These are phyloP conservation scores for Phortica magna DNA, from an alignment of 2,888 invertebrate genomes.

Conservation along the genomic window DNA sequence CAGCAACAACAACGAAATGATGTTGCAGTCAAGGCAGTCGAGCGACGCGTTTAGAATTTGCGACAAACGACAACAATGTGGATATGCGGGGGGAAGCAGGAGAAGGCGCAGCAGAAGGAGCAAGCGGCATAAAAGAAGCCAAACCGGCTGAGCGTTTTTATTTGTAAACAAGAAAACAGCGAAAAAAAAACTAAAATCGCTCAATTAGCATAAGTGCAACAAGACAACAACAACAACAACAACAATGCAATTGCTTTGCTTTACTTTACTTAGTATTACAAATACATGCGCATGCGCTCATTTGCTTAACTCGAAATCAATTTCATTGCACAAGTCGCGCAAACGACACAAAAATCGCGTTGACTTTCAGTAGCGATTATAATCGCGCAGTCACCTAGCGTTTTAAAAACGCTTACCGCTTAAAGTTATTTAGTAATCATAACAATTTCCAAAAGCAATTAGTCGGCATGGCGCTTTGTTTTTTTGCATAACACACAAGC, in stretches of 20 bases:
- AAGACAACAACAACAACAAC: background rate
- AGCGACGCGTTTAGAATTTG: background rate
- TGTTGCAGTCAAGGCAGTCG: background rate
- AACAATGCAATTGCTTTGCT: background rate
- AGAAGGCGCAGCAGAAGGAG: background rate
- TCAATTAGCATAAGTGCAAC: constrained; percentile 21
- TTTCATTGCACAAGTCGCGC: constrained; percentile 5
- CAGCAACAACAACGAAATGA: no score
- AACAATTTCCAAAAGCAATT: constrained; percentile 18
- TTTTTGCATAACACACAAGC: background rate
- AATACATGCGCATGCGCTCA: background rate
- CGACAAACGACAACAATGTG: no score
- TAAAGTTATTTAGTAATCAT: constrained; percentile 1
- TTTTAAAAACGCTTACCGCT: background rate
- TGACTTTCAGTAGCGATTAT: background rate
- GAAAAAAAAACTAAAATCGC: background rate
- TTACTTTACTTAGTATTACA: background rate
- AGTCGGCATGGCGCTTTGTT: background rate
- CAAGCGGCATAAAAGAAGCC: background rate
- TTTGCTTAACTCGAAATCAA: background rate
- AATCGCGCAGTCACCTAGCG: background rate
- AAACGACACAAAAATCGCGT: background rate
- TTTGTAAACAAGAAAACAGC: background rate
- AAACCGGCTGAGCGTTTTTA: background rate
- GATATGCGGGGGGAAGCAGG: background rate